These are phyloP conservation scores for Lampris megalopsis DNA, from an alignment of 2,113 vertebrate genomes.

Conservation along the genomic window DNA sequence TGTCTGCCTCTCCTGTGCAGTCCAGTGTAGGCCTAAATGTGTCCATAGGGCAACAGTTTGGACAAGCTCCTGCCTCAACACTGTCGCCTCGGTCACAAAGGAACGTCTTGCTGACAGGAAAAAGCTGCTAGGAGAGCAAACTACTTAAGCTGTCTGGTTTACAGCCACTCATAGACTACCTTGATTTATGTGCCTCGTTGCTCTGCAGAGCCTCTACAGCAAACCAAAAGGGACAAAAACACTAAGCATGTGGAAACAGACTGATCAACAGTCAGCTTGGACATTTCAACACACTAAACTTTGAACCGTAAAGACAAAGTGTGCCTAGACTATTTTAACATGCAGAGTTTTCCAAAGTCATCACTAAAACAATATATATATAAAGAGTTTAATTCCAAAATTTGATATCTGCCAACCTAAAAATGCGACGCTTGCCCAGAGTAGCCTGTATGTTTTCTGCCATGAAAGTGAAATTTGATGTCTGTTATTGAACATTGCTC, in stretches of 20 bases:
- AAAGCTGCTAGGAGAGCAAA: no score
- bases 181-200: conserved; percentile 45
- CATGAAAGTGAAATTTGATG: not conserved
- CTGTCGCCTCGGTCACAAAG: no score
- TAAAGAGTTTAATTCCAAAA: not conserved
- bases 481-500: conserved; percentile 11
- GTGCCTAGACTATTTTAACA: no score
- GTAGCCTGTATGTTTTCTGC: conserved; percentile 15
- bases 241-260: conserved; percentile 34
- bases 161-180: not conserved
- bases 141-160: not conserved
- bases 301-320: not conserved
- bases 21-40: no score
- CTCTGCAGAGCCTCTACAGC: not conserved
- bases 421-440: not conserved
- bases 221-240: conserved; percentile 15
- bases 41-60: not conserved
- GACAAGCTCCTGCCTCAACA: not conserved
- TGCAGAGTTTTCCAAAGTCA: not conserved
- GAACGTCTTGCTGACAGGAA: no score
- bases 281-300: conserved; percentile 10
- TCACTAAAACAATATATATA: not conserved
- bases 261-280: conserved; percentile 65
- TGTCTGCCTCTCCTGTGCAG: no score
- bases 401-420: not conserved